Evolutionary conservation across 2,888 invertebrate genomes (phyloP), one percentile per base, ranked within the genome.

Genomic region (Troglohyphantes excavatus): DNA sequence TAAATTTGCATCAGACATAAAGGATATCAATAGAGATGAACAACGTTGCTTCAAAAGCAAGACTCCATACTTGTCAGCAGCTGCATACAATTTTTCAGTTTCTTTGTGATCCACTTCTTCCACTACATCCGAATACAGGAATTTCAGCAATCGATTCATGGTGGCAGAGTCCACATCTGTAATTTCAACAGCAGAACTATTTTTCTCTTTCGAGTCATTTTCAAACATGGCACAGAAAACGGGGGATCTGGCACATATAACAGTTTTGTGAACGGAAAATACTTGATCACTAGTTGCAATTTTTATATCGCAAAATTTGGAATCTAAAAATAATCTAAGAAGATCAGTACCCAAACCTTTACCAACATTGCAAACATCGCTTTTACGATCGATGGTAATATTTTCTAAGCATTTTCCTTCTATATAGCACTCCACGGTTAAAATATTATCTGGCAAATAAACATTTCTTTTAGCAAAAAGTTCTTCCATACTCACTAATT

Each of bases 21-120:
- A 13, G 5, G 13, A 21, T n/a, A 26, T 19, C 19, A 73, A 26
- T 26, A 53, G 13, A 13, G 53, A 23, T 11, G 73, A 73, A 26
- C 73, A 73, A 6, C 53, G 23, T 9, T 73, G 23, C 39, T 46
- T 59, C 13, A 59, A 17, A 23, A 21, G 5, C 9, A 53, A 23
- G 5, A 73, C 53, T 53, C 53, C 17, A n/a, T 73, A 73, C 53
- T 73, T 73, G 26, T 73, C 73, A 46, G 73, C 73, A 17, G 53
- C 59, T 17, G 23, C 13, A 7, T 39, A 73, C 1, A 73, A n/a
- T 46, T 21, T 23, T n/a, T 17, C 23, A 13, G 59, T 53, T 9
- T 11, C 5, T 1, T 46, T 27, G 13, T 23, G 17, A 26, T 46
- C 23, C 9, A 53, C 11, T 19, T 13, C 73, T 73, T 23, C 23